Evolutionary conservation across 2,113 vertebrate genomes (phyloP).

Genomic region (Parus major): DNA sequence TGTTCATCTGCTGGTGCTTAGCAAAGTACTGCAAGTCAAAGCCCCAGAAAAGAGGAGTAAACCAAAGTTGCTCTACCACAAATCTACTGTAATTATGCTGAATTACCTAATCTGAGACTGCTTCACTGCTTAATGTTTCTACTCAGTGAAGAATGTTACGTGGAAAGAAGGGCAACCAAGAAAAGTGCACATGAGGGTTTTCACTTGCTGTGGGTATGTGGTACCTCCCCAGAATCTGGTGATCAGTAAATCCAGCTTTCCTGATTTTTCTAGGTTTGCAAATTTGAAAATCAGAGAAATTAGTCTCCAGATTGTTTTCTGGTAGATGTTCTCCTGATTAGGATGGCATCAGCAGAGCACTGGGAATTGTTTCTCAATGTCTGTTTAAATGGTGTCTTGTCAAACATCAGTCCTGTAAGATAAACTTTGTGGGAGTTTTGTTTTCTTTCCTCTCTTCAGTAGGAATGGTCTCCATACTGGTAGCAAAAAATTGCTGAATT

Average conservation of each 20-base stretch:
- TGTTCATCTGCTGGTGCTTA: background rate
- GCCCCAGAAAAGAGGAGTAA: background rate
- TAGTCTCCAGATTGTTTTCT: background rate
- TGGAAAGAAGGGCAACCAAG: background rate
- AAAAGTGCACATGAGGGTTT: background rate
- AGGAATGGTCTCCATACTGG: background rate
- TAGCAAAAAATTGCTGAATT: background rate
- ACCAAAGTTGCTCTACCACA: background rate
- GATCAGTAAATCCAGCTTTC: background rate
- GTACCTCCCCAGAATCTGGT: background rate
- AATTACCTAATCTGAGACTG: background rate
- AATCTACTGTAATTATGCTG: background rate
- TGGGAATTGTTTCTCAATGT: background rate
- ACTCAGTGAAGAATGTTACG: fast-evolving
- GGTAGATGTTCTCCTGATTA: background rate
- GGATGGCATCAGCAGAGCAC: background rate
- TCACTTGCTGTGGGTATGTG: background rate
- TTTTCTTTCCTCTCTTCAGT: background rate
- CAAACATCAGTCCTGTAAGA: background rate
- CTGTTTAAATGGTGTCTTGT: background rate
- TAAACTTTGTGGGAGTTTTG: background rate
- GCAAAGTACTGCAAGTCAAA: background rate
- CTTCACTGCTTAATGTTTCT: background rate
- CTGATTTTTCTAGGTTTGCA: background rate
- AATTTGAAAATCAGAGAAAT: background rate